Base-by-base conservation (phyloP, 2,797 vertebrate species). In the Philypnodon macrostomus region DNA sequence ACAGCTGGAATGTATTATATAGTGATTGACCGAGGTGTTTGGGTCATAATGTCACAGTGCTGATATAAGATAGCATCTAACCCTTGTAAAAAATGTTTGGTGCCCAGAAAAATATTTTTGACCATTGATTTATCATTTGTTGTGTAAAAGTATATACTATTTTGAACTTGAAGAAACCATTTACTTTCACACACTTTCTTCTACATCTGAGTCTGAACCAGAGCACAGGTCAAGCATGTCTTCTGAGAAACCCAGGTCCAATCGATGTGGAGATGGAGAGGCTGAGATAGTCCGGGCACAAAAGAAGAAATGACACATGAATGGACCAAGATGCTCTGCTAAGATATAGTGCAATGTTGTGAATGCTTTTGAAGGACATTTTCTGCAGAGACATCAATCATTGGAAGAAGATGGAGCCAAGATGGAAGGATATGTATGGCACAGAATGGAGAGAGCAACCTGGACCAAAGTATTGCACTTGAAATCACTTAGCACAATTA, bases 401-500 rank as follows among this genome's bases (percentile, higher is more conserved):
- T 54, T 56, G 64, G 58, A 13, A 19, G 21, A 23, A 44, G 41
- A 80, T 58, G 63, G 59, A 41, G 52, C 41, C 4, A 18, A 75
- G 69, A 77, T 65, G 66, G 68, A 13, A 15, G 53, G 48, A 8
- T 56, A 53, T 70, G 40, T 67, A 59, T 58, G 51, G 55, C 29
- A 58, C 42, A 56, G 58, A 51, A 60, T 53, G 58, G 79, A 68
- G 75, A 52, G 45, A 65, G 73, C 67, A 76, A 63, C 58, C 65
- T 53, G 58, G 64, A 52, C 48, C 48, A 51, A 58, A 70, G 52
- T 41, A 29, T 62, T 46, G 62, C 63, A 76, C 73, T 73, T 83
- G 67, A 62, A 82, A 73, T 77, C 72, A 87, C 81, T 88, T 84
- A 86, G 56, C 58, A 63, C 79, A 85, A 86, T 88, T 87, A 86